These are phyloP conservation scores for Centropristis striata DNA, from an alignment of 2,113 vertebrate genomes.

Conservation along the genomic window DNA sequence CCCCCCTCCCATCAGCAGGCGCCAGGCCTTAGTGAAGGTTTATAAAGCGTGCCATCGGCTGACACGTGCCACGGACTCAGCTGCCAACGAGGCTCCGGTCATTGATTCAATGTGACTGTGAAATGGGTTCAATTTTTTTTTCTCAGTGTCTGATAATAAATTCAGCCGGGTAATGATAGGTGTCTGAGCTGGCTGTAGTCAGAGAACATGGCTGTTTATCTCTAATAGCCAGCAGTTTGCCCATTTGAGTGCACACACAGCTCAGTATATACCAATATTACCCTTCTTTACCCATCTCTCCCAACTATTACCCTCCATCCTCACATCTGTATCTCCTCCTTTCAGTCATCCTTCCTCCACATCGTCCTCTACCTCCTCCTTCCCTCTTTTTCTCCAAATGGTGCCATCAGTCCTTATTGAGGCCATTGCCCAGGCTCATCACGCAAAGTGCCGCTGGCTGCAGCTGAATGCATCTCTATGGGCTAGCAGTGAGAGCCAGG, in stretches of 20 bases:
- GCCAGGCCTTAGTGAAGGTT: slow-evolving; percentile 11
- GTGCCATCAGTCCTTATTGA: slow-evolving; percentile 67
- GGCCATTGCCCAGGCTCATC: slow-evolving; percentile 70
- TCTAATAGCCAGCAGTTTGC: slow-evolving; percentile 56
- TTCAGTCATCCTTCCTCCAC: slow-evolving; percentile 3
- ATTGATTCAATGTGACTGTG: slow-evolving; percentile 62
- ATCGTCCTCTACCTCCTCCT: not conserved
- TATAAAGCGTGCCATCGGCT: slow-evolving; percentile 35
- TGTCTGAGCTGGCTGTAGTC: slow-evolving; percentile 48
- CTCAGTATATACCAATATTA: slow-evolving; percentile 38
- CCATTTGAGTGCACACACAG: slow-evolving; percentile 27
- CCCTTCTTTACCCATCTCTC: slow-evolving; percentile 23
- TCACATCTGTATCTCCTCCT: slow-evolving; percentile 6
- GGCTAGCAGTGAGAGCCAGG: slow-evolving; percentile 51
- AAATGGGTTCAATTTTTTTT: slow-evolving; percentile 41
- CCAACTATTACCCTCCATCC: slow-evolving; percentile 31
- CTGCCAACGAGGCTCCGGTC: slow-evolving; percentile 55
- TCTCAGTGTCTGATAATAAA: slow-evolving; percentile 55
- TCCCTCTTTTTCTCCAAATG: slow-evolving; percentile 37
- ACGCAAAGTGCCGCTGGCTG: slow-evolving; percentile 70
- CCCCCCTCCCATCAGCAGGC: slow-evolving; percentile 16
- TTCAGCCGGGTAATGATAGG: slow-evolving; percentile 62
- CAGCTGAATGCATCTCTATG: slow-evolving; percentile 70
- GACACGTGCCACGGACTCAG: slow-evolving; percentile 67
- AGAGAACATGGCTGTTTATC: slow-evolving; percentile 58